Conservation (phyloP, 2,797 vertebrate species). For the Aselliscus stoliczkanus region DNA sequence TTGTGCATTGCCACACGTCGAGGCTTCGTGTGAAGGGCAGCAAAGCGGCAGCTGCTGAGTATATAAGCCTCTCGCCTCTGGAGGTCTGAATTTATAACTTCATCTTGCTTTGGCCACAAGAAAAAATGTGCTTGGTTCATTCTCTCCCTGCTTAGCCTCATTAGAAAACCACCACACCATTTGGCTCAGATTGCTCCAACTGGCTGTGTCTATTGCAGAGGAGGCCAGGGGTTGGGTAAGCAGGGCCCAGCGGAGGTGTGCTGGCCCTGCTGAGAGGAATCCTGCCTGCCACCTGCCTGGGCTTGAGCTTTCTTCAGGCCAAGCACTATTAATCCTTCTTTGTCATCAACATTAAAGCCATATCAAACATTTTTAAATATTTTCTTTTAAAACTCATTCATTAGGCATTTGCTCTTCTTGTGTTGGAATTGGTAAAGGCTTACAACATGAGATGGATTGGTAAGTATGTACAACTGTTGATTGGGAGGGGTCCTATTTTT, state of each 20-base stretch:
- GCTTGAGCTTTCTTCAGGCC: background rate
- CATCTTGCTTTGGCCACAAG: slow-evolving; percentile 12
- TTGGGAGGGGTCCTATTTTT: background rate
- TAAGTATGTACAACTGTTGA: background rate
- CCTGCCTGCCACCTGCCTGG: slow-evolving; percentile 33
- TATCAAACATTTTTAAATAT: background rate
- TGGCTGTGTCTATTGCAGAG: background rate
- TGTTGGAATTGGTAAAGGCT: background rate
- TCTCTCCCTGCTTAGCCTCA: slow-evolving; percentile 31
- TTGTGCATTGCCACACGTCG: rapidly evolving
- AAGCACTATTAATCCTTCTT: background rate
- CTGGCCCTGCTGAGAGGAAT: background rate
- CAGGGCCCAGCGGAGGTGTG: background rate
- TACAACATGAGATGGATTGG: background rate
- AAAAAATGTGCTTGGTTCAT: slow-evolving; percentile 35
- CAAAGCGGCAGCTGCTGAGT: slow-evolving; percentile 16
- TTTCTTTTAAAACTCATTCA: slow-evolving; percentile 35
- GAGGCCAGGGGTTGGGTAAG: background rate
- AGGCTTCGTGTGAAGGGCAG: background rate
- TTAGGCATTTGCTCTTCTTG: background rate
- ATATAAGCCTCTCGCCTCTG: background rate
- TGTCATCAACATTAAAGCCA: background rate
- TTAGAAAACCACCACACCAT: background rate
- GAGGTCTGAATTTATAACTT: slow-evolving; percentile 44
- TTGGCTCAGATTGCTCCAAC: background rate